Percentiles rank a stretch among this genome's conserved stretches.
Evolutionary conservation across 2,888 invertebrate species (phyloP).

Genomic region (Leucania comma): DNA sequence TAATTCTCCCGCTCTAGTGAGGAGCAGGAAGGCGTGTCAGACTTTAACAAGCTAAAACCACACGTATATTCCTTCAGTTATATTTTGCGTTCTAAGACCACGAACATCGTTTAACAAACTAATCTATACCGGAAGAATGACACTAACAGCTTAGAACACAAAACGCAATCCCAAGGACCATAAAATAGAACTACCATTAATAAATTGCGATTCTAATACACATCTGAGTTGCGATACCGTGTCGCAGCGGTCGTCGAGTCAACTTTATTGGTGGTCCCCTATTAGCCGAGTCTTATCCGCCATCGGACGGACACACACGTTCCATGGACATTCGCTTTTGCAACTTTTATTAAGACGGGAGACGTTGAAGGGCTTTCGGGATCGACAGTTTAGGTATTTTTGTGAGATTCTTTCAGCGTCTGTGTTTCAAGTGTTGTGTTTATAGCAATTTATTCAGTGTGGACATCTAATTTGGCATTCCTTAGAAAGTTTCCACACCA

Average conservation of each 20-base stretch:
- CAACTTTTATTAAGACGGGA: slow-evolving; percentile 63
- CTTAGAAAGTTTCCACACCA: background rate
- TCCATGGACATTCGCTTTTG: slow-evolving; percentile 60
- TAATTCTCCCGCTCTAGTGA: too few relatives aligned
- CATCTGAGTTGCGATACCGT: slow-evolving; percentile 62
- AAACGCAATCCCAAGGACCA: slow-evolving; percentile 43
- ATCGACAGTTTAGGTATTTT: slow-evolving; percentile 6
- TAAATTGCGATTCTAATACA: slow-evolving; percentile 75
- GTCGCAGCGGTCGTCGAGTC: slow-evolving; percentile 60
- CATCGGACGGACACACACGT: slow-evolving; percentile 72
- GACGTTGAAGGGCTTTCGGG: slow-evolving; percentile 27
- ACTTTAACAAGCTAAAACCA: too few relatives aligned
- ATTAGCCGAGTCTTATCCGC: slow-evolving; percentile 74
- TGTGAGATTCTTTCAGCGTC: background rate
- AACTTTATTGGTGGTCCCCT: slow-evolving; percentile 76
- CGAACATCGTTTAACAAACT: background rate
- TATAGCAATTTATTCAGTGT: background rate
- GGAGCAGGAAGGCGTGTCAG: too few relatives aligned
- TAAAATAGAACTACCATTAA: slow-evolving; percentile 77
- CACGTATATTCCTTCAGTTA: too few relatives aligned
- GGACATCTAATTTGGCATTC: background rate
- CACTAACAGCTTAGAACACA: slow-evolving; percentile 35
- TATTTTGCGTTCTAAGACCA: too few relatives aligned
- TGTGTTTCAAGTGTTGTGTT: background rate
- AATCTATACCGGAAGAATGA: slow-evolving; percentile 30